Evolutionary conservation across 2,888 invertebrate genomes (phyloP).

Genomic region (Machimus rusticus): DNA sequence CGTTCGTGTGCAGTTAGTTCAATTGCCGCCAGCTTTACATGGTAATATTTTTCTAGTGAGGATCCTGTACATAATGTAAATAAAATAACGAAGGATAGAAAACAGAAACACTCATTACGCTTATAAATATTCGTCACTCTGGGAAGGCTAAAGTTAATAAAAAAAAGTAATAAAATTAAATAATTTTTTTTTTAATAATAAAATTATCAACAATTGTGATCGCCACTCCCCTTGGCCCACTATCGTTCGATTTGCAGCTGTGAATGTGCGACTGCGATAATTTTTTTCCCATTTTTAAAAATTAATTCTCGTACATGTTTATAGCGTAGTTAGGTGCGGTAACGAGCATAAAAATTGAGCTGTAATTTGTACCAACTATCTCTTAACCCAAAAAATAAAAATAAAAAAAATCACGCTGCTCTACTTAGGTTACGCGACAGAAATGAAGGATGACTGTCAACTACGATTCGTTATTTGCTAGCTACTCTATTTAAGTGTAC

Average conservation of each 20-base stretch:
- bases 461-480: conserved; percentile 14
- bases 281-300: background rate
- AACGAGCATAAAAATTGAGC: background rate
- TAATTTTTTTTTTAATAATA: background rate
- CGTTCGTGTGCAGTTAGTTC: background rate
- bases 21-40: background rate
- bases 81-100: background rate
- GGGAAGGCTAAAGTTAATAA: background rate
- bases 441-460: background rate
- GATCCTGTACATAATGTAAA: conserved; percentile 1
- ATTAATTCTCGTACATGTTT: background rate
- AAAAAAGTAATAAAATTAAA: background rate
- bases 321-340: background rate
- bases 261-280: background rate
- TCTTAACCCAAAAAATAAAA: background rate
- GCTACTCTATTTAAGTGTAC: conserved; percentile 22
- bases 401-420: background rate
- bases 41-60: background rate
- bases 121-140: conserved; percentile 18
- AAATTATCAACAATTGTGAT: background rate
- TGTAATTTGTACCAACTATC: background rate
- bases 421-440: background rate
- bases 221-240: background rate
- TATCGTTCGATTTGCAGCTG: background rate
- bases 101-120: conserved; percentile 13